Base-by-base conservation (phyloP, 2,888 invertebrate genomes). In the Eupithecia inturbata region DNA sequence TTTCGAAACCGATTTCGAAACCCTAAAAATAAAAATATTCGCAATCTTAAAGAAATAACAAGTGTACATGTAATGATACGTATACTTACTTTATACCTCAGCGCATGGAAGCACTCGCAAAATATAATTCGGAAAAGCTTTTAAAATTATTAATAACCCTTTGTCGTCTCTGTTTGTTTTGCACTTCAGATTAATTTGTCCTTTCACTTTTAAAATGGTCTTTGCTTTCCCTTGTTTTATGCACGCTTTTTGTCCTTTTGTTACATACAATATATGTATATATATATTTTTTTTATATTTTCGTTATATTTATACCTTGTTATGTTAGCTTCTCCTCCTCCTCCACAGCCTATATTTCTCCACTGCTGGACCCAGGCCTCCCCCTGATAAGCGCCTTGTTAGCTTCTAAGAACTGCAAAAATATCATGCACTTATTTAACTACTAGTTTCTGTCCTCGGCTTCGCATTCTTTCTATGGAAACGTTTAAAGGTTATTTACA, bases 131-230 rank as follows among this genome's bases (percentile, higher is more conserved):
- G 36, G n/a, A 64, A 45, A 63, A 26, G 63, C 63, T 45, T 70
- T 70, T 63, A 41, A 70, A 70, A 31, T 22, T 45, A n/a, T 41
- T 45, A 63, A 69, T n/a, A 53, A 70, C 31, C 68, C 68, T 60
- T 60, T 41, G 62, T 62, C 28, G 28, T 41, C 31, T 28, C 16
- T 31, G 68, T 69, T 64, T 64, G 36, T 64, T 31, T 31, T 64
- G 63, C 63, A 64, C 63, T 64, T 22, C 36, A 64, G 36, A 64
- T 64, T 64, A 64, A 64, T 67, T 49, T 19, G 31, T 67, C 33
- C 49, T 67, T 67, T 67, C 49, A 45, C 49, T 67, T 67, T 67
- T 67, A 49, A 67, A n/a, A 31, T 31, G 67, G 67, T 28, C 9
- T 68, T 57, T 68, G 2, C 14, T 36, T 68, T 36, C 26, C 63